phyloP scores from a whole-genome alignment of 2,888 invertebrate species.

The Callimorpha dominula region DNA sequence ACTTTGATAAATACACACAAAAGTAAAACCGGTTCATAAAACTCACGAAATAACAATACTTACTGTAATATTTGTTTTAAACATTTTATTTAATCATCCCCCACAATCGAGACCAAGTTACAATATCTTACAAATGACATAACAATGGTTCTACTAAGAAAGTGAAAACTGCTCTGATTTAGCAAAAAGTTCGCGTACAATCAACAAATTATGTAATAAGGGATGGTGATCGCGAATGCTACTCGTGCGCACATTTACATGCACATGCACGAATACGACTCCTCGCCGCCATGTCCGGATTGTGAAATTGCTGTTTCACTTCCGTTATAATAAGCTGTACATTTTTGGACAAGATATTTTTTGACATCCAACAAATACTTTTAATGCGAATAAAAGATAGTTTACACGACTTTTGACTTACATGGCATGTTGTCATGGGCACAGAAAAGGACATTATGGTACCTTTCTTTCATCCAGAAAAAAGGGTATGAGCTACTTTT shows the following conservation, averaged over 20 bases:
- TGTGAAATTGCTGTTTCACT: constrained; percentile 83
- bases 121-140: constrained; percentile 48
- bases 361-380: neutral
- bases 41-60: no score
- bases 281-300: constrained; percentile 73
- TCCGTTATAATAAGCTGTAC: constrained; percentile 61
- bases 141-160: constrained; percentile 61
- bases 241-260: constrained; percentile 65
- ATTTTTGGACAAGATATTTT: neutral
- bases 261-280: constrained; percentile 52
- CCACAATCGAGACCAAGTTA: constrained; percentile 20
- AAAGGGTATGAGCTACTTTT: no score
- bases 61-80: no score
- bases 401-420: no score
- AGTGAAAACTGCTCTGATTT: constrained; percentile 76
- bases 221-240: constrained; percentile 69
- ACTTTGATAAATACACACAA: no score
- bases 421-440: no score
- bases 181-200: constrained; percentile 74
- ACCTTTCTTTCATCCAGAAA: no score
- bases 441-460: no score
- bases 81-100: neutral
- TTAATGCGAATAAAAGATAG: neutral
- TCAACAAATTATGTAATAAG: constrained; percentile 79
- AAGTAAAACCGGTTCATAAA: no score